Percentiles rank a stretch among this genome's conserved stretches.
Evolutionary conservation across 2,888 invertebrate species (phyloP).

Genomic region (Blomia tropicalis): DNA sequence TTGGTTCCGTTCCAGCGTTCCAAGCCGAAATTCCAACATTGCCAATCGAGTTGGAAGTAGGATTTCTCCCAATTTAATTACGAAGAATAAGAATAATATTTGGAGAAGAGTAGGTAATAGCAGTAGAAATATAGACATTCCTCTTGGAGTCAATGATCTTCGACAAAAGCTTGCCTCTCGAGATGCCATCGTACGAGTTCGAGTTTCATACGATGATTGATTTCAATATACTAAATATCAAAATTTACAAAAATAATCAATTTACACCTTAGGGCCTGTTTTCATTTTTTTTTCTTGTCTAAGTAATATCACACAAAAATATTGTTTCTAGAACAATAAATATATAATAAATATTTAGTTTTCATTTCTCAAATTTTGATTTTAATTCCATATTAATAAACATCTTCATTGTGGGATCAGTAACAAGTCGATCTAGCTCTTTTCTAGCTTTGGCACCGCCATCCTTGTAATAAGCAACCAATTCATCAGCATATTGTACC

Average conservation of each 20-base stretch:
- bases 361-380: neutral
- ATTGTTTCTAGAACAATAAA: neutral
- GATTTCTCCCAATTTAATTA: neutral
- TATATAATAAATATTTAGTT: neutral
- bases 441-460: slow-evolving; percentile 31
- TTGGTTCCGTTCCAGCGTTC: no score
- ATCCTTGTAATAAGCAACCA: slow-evolving; percentile 30
- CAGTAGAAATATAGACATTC: no score
- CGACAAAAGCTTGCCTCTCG: neutral
- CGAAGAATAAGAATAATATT: neutral
- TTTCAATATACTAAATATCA: neutral
- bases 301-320: no score
- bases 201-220: slow-evolving; percentile 6
- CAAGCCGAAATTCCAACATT: no score
- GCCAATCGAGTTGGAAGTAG: neutral
- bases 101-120: neutral
- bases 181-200: neutral
- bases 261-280: neutral
- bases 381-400: slow-evolving; percentile 35
- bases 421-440: slow-evolving; percentile 33
- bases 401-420: slow-evolving; percentile 34
- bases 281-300: neutral
- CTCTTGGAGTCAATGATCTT: neutral
- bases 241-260: neutral
- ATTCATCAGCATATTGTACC: slow-evolving; percentile 36